Base-by-base conservation (phyloP, 1,140 invertebrate genomes). In the Adoxophyes honmai region DNA sequence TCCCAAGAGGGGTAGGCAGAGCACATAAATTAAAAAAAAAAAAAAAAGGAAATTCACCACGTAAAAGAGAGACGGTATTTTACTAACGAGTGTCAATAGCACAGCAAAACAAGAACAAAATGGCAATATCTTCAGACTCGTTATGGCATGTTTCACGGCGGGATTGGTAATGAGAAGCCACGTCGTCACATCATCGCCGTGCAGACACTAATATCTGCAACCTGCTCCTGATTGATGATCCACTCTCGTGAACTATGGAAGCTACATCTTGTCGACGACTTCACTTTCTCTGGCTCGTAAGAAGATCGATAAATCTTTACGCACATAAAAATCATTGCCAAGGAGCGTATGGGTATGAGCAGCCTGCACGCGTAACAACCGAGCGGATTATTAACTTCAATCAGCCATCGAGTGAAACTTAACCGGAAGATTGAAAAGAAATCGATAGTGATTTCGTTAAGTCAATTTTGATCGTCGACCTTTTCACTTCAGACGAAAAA, bases 271-370 rank as follows among this genome's bases (percentile, higher is more conserved):
- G 70, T 59, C 61, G 62, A 70, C 69, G 65, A 67, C 56, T 62
- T 64, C 64, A 74, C 80, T 85, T 83, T 85, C 78, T 74, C 78
- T 67, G 48, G 68, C 68, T 66, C 66, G 62, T 54, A 67, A 66
- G 62, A 71, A 54, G 66, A 64, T 56, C 66, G 59, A 77, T 82
- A 73, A 74, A 73, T 73, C 70, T 74, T 60, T 53, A 28, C 10
- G 18, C 18, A 55, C 52, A 66, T 75, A 78, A 66, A 58, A 70
- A 75, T 72, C 73, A 66, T 66, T 48, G 69, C 72, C 60, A 38
- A 34, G 11, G 70, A 71, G 59, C 48, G 55, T 59, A 60, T 63
- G 14, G 35, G 58, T 61, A 62, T 67, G 60, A 66, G 65, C 57
- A 34, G 55, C 53, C 55, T 34, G n/a, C n/a, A 34, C 39, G 36